Conservation (phyloP, 2,113 vertebrate genomes). For the Hystrix brachyura region DNA sequence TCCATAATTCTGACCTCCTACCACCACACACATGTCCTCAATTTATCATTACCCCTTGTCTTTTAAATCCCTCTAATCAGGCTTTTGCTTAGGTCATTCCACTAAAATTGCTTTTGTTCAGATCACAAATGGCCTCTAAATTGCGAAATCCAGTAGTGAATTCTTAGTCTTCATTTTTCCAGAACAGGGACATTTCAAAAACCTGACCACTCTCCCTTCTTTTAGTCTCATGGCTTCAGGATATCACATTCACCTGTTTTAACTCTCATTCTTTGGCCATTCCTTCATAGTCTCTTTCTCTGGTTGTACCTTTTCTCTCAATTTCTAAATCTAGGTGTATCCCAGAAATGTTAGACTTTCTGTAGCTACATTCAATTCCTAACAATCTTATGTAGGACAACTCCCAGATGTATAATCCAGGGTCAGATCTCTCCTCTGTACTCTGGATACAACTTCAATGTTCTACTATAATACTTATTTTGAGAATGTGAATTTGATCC, state of each 20-base stretch:
- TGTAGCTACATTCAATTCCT: neutral
- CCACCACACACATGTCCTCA: neutral
- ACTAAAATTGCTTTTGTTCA: neutral
- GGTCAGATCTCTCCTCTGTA: neutral
- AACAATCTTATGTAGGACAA: neutral
- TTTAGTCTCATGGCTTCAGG: neutral
- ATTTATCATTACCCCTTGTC: neutral
- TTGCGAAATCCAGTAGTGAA: neutral
- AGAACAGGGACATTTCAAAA: neutral
- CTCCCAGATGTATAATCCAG: neutral
- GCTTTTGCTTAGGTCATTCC: neutral
- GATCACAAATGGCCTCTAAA: neutral
- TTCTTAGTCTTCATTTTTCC: neutral
- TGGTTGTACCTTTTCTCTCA: neutral
- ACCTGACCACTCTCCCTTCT: neutral
- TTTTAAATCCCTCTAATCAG: neutral
- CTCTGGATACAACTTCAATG: neutral
- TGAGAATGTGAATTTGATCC: neutral
- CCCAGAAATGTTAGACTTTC: neutral
- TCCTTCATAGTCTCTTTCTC: neutral
- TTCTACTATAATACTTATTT: neutral
- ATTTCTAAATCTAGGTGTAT: neutral
- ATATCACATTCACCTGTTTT: neutral
- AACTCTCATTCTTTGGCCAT: neutral
- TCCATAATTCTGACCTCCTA: neutral